phyloP scores from a whole-genome alignment of 2,888 invertebrate species.

The Drosophila mimica region DNA sequence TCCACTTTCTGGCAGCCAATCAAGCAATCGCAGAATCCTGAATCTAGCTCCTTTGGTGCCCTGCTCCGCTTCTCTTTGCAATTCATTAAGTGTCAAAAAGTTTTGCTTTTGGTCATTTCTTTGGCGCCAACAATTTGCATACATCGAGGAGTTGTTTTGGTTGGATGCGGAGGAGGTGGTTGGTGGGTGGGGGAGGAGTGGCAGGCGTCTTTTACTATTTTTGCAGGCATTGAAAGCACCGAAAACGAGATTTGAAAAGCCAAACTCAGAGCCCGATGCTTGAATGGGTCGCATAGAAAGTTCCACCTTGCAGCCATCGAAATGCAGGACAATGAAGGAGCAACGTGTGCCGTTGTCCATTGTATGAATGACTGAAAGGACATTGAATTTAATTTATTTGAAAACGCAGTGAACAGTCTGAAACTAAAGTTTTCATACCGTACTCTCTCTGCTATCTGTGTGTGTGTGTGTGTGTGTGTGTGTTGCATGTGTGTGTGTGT shows the following conservation, averaged over 20 bases:
- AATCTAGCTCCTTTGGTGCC: constrained; percentile 19
- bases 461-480: not conserved
- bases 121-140: constrained; percentile 69
- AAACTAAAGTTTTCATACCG: constrained; percentile 66
- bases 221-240: constrained; percentile 32
- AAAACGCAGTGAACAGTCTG: constrained; percentile 64
- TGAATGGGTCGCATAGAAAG: constrained; percentile 71
- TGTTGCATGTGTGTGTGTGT: not conserved
- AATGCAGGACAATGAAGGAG: constrained; percentile 62
- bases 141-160: constrained; percentile 45
- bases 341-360: constrained; percentile 62
- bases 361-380: constrained; percentile 77
- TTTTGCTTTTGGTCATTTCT: constrained; percentile 77
- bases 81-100: constrained; percentile 80
- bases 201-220: constrained; percentile 35
- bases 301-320: constrained; percentile 61
- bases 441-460: not conserved
- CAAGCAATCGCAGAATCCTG: constrained; percentile 29
- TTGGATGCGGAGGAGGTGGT: not conserved
- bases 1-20: constrained; percentile 51
- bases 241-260: constrained; percentile 59
- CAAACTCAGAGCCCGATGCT: constrained; percentile 52
- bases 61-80: constrained; percentile 11
- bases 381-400: constrained; percentile 81
- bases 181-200: not conserved